These are phyloP conservation scores for Geodia barretti DNA, from an alignment of 37 sponge, comb jelly and placozoan genomes.

Conservation along the genomic window DNA sequence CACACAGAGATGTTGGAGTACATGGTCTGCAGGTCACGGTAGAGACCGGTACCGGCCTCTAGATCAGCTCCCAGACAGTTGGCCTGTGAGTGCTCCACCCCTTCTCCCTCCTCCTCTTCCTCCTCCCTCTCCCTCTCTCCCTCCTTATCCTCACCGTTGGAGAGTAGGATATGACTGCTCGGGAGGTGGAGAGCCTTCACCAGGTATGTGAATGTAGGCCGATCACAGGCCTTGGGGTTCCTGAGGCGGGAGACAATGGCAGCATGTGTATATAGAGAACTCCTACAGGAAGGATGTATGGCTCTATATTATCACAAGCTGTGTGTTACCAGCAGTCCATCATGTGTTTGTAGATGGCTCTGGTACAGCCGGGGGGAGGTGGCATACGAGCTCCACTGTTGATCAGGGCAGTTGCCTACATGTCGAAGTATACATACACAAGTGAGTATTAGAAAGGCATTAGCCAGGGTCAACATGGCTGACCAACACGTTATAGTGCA, in stretches of 20 bases:
- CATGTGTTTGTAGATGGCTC: constrained; percentile 23
- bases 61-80: constrained; percentile 20
- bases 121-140: too few species aligned
- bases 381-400: constrained; percentile 22
- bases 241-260: background rate
- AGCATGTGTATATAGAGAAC: constrained; percentile 13
- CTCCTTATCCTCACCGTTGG: too few species aligned
- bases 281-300: constrained; percentile 19
- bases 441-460: background rate
- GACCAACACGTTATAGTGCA: too few species aligned
- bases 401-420: constrained; percentile 11
- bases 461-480: background rate
- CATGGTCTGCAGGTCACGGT: constrained; percentile 39
- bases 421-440: background rate
- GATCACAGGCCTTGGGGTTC: constrained; percentile 1
- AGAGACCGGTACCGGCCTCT: constrained; percentile 24
- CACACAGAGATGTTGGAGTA: too few species aligned
- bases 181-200: background rate
- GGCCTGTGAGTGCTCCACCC: background rate
- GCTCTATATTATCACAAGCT: constrained; percentile 12
- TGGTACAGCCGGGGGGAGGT: constrained; percentile 24
- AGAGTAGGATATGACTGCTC: background rate
- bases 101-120: too few species aligned
- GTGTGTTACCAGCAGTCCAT: constrained; percentile 23
- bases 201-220: constrained; percentile 17